These are phyloP conservation scores for Periplaneta americana DNA, from an alignment of 1,140 invertebrate species.

Conservation along the genomic window DNA sequence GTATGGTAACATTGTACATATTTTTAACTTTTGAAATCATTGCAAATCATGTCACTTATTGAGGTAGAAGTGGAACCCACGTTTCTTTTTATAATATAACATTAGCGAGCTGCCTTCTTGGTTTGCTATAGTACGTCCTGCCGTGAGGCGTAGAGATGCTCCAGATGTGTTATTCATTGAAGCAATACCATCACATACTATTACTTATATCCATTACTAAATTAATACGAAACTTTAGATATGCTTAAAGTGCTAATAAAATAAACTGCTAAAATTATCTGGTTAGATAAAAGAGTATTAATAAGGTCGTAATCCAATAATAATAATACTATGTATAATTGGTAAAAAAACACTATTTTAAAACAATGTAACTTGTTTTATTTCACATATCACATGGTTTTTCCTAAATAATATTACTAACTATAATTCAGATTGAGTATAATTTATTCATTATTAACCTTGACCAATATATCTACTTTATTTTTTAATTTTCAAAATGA, in stretches of 20 bases:
- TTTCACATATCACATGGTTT: neutral
- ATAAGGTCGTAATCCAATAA: too few species aligned
- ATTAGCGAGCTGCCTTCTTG: neutral
- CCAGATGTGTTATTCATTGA: too few species aligned
- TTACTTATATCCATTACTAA: neutral
- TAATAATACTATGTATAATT: neutral
- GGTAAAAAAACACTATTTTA: neutral
- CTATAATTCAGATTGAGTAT: neutral
- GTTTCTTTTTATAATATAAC: neutral
- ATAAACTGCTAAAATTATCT: neutral
- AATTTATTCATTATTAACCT: neutral
- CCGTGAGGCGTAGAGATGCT: neutral
- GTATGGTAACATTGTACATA: neutral
- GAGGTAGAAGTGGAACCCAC: neutral
- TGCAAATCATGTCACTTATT: neutral
- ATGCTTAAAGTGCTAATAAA: neutral
- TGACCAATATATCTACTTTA: neutral
- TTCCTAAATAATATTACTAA: neutral
- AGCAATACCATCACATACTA: neutral
- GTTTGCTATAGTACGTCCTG: neutral
- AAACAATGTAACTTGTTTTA: neutral
- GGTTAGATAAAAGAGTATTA: neutral
- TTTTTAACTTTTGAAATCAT: neutral
- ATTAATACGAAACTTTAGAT: neutral
- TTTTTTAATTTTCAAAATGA: neutral